Evolutionary conservation across 2,113 vertebrate genomes (phyloP), one percentile per base, ranked within the genome.

Genomic region (Phyllopteryx taeniolatus): DNA sequence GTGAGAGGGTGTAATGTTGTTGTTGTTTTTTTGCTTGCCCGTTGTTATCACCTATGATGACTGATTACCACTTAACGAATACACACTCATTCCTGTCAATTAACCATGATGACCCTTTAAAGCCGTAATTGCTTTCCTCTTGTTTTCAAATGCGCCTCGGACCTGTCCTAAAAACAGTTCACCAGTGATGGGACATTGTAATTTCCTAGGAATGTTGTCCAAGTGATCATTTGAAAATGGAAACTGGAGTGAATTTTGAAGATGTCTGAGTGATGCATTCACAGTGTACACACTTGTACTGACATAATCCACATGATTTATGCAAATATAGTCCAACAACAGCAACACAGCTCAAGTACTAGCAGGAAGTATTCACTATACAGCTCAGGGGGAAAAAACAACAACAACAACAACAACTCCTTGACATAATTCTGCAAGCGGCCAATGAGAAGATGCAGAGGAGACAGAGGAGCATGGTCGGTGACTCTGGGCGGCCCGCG

Each of bases 401-500:
- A 74, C 35, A 63, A 64, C 70, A 63, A 64, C 70, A 27, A 27
- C 27, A 27, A 27, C 27, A 54, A 13, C 63, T 56, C 70, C 12
- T 63, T 70, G 57, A 66, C 42, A 74, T 78, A 63, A 61, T 76
- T 70, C 43, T 22, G 47, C 22, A 46, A 61, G 63, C 70, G 64
- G 68, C 51, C 44, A 13, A 69, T 39, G 51, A 67, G 65, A 57
- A 65, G 33, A 69, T 72, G 46, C 19, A 20, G 59, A 67, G 17
- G 49, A 69, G 22, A 63, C 35, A 42, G 35, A 46, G 46, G 20
- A 63, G 44, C 57, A 51, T 60, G 77, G 73, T 74, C 71, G 70
- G 67, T 84, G 62, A 59, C 74, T 74, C 74, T 73, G 68, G 79
- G 76, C 56, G 80, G 73, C 76, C 68, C 68, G 44, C 71, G 70